phyloP scores from a whole-genome alignment of 2,797 vertebrate genomes.

The Danio tinwini region DNA sequence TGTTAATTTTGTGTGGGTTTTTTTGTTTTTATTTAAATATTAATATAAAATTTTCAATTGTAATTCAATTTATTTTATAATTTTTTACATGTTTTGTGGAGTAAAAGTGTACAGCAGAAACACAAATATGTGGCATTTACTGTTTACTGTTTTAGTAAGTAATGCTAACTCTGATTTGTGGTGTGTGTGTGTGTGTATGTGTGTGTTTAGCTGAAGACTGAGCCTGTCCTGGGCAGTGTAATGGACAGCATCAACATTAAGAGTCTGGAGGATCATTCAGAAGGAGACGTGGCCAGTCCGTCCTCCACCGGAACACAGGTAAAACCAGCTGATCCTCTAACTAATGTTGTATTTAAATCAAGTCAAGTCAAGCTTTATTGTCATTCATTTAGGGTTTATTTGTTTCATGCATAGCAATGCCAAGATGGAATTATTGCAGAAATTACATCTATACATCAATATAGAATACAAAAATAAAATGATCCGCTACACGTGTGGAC shows the following conservation, averaged over 20 bases:
- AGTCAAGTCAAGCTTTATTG: too few relatives aligned
- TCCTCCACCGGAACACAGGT: slow-evolving; percentile 96
- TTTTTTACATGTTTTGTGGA: too few relatives aligned
- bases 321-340: slow-evolving; percentile 25
- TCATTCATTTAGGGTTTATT: background rate
- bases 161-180: background rate
- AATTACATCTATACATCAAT: background rate
- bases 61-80: too few relatives aligned
- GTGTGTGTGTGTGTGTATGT: background rate
- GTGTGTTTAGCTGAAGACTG: slow-evolving; percentile 86
- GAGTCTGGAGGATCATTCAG: slow-evolving; percentile 89
- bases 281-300: slow-evolving; percentile 93
- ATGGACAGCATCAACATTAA: slow-evolving; percentile 84
- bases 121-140: background rate
- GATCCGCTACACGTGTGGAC: background rate
- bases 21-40: too few relatives aligned
- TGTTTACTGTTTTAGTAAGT: too few relatives aligned
- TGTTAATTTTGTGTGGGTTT: too few relatives aligned
- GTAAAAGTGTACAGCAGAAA: too few relatives aligned
- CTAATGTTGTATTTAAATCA: too few relatives aligned
- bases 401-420: too few relatives aligned
- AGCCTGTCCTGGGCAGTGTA: slow-evolving; percentile 82
- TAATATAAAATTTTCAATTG: too few relatives aligned
- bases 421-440: too few relatives aligned
- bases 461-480: background rate